Evolutionary conservation across 2,113 vertebrate genomes (phyloP).

Genomic region (Heterotilapia buettikoferi): DNA sequence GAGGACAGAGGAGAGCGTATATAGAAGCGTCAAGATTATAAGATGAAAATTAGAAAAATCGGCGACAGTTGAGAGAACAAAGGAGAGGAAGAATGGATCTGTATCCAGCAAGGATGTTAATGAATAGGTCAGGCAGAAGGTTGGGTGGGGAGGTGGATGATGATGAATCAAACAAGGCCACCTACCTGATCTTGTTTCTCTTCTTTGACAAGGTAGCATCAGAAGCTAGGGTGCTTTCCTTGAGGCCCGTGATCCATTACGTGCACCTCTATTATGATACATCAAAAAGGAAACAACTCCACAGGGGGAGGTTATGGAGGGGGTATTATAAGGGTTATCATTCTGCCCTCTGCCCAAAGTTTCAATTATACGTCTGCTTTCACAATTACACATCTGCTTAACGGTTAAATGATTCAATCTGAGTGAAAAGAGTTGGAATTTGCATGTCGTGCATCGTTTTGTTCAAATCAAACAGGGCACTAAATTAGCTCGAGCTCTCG

Average conservation of each 20-base stretch:
- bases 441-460: not conserved
- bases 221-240: not conserved
- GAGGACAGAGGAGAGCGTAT: not conserved
- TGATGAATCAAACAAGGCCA: not conserved
- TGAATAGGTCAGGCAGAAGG: not conserved
- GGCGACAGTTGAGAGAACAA: not conserved
- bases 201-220: not conserved
- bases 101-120: not conserved
- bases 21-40: no score
- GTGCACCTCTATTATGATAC: not conserved
- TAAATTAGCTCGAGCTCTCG: not conserved
- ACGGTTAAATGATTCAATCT: not conserved
- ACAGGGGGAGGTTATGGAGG: not conserved
- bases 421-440: not conserved
- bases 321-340: not conserved
- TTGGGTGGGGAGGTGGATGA: fast-evolving
- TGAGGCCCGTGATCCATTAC: not conserved
- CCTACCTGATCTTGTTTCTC: not conserved
- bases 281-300: not conserved
- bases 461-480: not conserved
- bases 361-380: not conserved
- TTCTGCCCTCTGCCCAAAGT: not conserved
- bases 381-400: not conserved
- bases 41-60: not conserved
- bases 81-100: not conserved